A percentile compares a stretch with the other conserved stretches of the same genome.
These are phyloP conservation scores for Synergus umbraculus DNA, from an alignment of 2,888 invertebrate species.

Conservation along the genomic window DNA sequence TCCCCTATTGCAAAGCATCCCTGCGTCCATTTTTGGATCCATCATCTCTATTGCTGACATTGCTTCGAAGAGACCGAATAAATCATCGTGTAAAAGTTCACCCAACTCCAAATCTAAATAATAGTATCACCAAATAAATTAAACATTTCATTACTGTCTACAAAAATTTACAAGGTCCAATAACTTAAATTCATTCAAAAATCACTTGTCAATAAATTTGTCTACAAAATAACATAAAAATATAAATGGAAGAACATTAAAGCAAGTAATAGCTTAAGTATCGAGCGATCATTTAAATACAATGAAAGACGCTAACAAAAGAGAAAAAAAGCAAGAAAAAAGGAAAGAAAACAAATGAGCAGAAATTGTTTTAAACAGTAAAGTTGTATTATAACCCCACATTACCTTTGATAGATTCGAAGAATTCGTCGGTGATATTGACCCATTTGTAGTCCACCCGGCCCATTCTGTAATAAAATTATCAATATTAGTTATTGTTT, in stretches of 20 bases:
- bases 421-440: conserved; percentile 83
- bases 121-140: not conserved
- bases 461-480: conserved; percentile 65
- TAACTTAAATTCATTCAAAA: not conserved
- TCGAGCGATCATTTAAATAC: not conserved
- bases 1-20: conserved; percentile 95
- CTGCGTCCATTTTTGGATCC: conserved; percentile 99
- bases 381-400: conserved; percentile 32
- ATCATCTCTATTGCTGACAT: conserved; percentile 99
- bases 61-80: conserved; percentile 96
- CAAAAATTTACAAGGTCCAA: not conserved
- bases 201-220: not conserved
- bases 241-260: not conserved
- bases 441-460: conserved; percentile 83
- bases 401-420: conserved; percentile 81
- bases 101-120: conserved; percentile 89
- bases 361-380: conserved; percentile 14
- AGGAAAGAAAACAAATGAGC: conserved; percentile 26
- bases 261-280: not conserved
- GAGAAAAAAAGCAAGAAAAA: conserved; percentile 22
- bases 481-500: conserved; percentile 41
- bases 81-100: conserved; percentile 93
- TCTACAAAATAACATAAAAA: conserved; percentile 21
- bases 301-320: not conserved
- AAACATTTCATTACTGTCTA: not conserved